Evolutionary conservation across 2,888 invertebrate genomes (phyloP).

Genomic region (Caenorhabditis macrosperma): DNA sequence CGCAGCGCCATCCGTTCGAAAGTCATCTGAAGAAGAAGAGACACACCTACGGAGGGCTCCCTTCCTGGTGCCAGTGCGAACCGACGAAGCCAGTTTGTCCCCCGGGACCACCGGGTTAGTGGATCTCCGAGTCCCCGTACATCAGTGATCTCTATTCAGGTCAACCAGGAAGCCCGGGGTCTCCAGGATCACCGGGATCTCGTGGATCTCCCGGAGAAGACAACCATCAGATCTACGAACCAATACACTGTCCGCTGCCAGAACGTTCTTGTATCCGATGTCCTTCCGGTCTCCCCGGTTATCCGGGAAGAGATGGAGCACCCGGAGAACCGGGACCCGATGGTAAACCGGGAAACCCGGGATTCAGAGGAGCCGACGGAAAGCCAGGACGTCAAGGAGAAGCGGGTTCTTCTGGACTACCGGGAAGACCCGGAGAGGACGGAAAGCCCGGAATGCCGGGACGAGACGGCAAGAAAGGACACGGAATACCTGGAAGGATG

Average conservation of each 20-base stretch:
- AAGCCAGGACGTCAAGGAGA: constrained; percentile 59
- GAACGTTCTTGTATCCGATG: constrained; percentile 44
- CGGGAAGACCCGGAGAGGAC: constrained; percentile 53
- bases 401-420: constrained; percentile 39
- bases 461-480: constrained; percentile 49
- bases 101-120: constrained; percentile 56
- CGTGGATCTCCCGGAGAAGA: constrained; percentile 51
- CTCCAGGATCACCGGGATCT: constrained; percentile 44
- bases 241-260: constrained; percentile 43
- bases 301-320: constrained; percentile 54
- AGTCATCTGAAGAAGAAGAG: constrained; percentile 48
- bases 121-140: not conserved
- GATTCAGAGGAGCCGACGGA: constrained; percentile 59
- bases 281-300: constrained; percentile 41
- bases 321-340: constrained; percentile 52
- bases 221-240: constrained; percentile 51
- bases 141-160: constrained; percentile 24
- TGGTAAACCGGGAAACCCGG: constrained; percentile 59
- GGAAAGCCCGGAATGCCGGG: constrained; percentile 60
- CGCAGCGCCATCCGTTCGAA: constrained; percentile 41
- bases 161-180: constrained; percentile 45
- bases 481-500: constrained; percentile 48
- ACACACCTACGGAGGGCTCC: constrained; percentile 52
- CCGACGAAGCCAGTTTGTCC: constrained; percentile 55
- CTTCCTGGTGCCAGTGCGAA: constrained; percentile 56